Evolutionary conservation across 2,888 invertebrate genomes (phyloP).

Genomic region (Ditylenchus weischeri): DNA sequence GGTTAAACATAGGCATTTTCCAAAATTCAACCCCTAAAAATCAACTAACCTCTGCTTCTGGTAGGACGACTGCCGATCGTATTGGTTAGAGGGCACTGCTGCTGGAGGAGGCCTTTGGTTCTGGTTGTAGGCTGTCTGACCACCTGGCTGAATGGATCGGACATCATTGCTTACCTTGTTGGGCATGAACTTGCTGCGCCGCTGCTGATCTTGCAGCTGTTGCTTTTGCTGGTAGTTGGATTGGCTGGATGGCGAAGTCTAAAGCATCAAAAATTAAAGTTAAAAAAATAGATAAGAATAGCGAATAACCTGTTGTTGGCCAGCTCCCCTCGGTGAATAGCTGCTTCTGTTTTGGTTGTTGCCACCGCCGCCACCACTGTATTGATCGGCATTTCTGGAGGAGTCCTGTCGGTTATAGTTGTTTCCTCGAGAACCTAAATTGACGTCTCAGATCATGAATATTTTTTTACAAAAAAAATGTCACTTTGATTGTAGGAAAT

Average conservation of each 20-base stretch:
- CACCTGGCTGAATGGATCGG: not conserved
- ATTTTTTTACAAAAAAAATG: not conserved
- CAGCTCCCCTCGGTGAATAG: not conserved
- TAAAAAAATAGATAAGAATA: too few species aligned
- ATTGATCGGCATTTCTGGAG: not conserved
- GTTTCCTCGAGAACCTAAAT: not conserved
- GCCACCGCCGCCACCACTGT: not conserved
- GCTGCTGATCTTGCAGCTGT: not conserved
- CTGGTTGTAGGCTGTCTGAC: not conserved
- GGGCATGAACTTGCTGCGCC: conserved; percentile 4
- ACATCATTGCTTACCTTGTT: conserved; percentile 1
- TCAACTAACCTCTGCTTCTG: too few species aligned
- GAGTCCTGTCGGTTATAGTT: conserved; percentile 4
- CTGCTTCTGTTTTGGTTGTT: not conserved
- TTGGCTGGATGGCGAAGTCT: not conserved
- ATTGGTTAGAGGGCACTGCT: not conserved
- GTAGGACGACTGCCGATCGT: not conserved
- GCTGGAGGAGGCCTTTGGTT: not conserved
- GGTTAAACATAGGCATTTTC: conserved; percentile 8
- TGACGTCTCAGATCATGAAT: not conserved
- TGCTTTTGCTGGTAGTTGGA: not conserved
- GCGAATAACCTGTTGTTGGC: too few species aligned
- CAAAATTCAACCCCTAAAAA: not conserved
- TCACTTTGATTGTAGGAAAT: conserved; percentile 1
- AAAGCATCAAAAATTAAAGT: not conserved